These are phyloP conservation scores for Megaptera novaeangliae DNA, from an alignment of 2,113 vertebrate genomes.

Conservation along the genomic window DNA sequence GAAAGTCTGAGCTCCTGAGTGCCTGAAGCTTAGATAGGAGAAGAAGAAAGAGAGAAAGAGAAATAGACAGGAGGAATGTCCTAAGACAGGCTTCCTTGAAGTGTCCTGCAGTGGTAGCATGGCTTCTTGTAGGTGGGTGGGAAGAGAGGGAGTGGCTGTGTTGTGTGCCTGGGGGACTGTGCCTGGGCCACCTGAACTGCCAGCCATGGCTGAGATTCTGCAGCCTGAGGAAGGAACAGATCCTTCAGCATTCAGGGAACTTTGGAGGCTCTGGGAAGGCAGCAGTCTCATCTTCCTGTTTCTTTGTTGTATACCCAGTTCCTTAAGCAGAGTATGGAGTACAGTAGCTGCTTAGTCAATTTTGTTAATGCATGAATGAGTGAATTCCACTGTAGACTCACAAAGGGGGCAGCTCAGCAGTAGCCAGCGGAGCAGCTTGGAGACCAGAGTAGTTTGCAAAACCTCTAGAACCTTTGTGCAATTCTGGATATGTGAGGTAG, in stretches of 20 bases:
- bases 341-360: neutral
- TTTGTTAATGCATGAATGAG: neutral
- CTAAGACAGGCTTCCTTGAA: neutral
- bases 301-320: neutral
- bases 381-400: neutral
- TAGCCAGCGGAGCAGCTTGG: neutral
- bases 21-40: neutral
- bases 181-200: neutral
- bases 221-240: neutral
- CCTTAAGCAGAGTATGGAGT: neutral
- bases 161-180: neutral
- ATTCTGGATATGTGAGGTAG: neutral
- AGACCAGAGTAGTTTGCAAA: neutral
- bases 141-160: neutral
- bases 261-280: neutral
- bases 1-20: neutral
- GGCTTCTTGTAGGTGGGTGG: neutral
- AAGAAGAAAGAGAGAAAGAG: neutral
- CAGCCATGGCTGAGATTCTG: neutral
- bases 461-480: neutral
- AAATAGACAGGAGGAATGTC: neutral
- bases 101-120: neutral
- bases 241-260: neutral
- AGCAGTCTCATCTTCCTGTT: neutral
- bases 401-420: neutral